Base-by-base conservation (phyloP, 2,888 invertebrate genomes). In the Noctuana brunneofusca region DNA sequence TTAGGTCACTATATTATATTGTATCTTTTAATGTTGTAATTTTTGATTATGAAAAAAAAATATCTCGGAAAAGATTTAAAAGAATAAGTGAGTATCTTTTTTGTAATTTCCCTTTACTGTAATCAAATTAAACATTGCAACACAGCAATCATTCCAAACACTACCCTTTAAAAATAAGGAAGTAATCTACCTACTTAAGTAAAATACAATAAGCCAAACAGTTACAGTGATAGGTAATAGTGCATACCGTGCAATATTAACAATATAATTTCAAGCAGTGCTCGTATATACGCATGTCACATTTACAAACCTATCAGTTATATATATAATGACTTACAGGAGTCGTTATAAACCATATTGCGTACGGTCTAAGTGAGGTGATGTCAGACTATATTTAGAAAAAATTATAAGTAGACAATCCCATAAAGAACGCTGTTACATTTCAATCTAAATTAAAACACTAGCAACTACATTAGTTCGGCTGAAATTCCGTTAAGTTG, bases 261-360 rank as follows among this genome's bases (percentile, higher is more conserved):
- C 80, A 82, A 83, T 81, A 79, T 83, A 81, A 79, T 83, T 83
- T 83, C 78, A 90, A 89, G 90, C 90, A 86, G 89, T 90, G 90
- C 89, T 84, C 71, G 75, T 84, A 81, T 83, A 78, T 82, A 86
- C 79, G 81, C 83, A 78, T 74, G 75, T 77, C 70, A 73, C 46
- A 55, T 62, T 20, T 55, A 62, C 48, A 55, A 71, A 77, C 76
- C 60, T 67, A 76, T 60, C 55, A 49, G 62, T 56, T 59, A 56
- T 49, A 63, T 22, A 65, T 63, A 50, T 64, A 57, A 60, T 57
- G 50, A 46, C 16, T 64, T 60, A 56, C 22, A 32, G 18, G 9
- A 12, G 32, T 43, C 52, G 18, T 41, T 52, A 54, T 22, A 60
- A 60, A 53, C 46, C 22, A 46, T 14, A 46, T 54, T 32, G 56